These are phyloP conservation scores for Limnephilus rhombicus DNA, from an alignment of 2,888 invertebrate genomes.

Conservation along the genomic window DNA sequence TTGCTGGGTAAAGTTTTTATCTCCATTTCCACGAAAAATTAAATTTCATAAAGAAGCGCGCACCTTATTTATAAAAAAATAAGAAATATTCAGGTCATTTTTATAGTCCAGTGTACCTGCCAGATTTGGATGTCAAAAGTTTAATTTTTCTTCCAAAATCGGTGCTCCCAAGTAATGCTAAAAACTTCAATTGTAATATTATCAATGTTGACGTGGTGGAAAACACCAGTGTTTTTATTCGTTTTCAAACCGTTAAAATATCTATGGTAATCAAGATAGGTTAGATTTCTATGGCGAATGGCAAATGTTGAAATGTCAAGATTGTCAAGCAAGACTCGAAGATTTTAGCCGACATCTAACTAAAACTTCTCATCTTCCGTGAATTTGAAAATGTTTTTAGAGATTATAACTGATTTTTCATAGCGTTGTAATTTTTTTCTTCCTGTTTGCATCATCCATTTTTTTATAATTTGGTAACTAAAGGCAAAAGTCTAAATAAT, in stretches of 20 bases:
- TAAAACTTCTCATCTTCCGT: background rate
- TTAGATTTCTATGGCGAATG: background rate
- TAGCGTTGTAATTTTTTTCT: background rate
- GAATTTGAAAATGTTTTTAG: background rate
- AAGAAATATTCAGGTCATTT: no score
- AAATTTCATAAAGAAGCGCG: no score
- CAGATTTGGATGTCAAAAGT: no score
- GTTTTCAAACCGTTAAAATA: background rate
- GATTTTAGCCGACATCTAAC: background rate
- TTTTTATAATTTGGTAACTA: background rate
- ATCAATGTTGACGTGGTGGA: no score
- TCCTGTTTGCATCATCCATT: background rate
- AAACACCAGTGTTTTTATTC: background rate
- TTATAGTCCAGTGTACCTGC: no score
- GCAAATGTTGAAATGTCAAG: background rate
- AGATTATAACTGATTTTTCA: background rate
- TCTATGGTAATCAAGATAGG: background rate
- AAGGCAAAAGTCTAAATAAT: background rate
- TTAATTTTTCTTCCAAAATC: no score
- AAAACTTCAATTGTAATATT: no score
- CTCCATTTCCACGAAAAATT: no score
- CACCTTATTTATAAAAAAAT: no score
- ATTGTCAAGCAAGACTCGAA: background rate
- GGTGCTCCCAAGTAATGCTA: no score
- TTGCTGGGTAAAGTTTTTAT: no score